These are phyloP conservation scores for Drosophila atripex DNA, from an alignment of 2,888 invertebrate genomes.

Conservation along the genomic window DNA sequence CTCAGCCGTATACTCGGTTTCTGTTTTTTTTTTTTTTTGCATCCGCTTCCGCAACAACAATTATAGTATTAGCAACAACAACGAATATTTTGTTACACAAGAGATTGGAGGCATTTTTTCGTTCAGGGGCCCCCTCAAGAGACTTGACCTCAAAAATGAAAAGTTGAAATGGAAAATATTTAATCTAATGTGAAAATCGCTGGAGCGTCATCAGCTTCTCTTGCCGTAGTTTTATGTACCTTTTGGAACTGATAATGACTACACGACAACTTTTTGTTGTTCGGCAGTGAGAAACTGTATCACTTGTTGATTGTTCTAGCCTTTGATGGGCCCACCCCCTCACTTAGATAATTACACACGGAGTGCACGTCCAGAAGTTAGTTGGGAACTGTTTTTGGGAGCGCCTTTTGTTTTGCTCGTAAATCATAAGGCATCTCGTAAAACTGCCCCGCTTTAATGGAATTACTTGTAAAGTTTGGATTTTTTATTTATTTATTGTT, in stretches of 20 bases:
- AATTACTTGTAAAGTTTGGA: constrained; percentile 16
- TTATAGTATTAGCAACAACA: constrained; percentile 74
- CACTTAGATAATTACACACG: constrained; percentile 40
- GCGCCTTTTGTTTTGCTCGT: constrained; percentile 2
- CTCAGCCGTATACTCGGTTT: constrained; percentile 12
- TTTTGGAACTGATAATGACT: constrained; percentile 44
- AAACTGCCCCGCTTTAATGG: constrained; percentile 20
- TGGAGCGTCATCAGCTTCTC: constrained; percentile 73
- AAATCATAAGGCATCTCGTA: constrained; percentile 26
- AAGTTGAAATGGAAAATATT: constrained; percentile 64
- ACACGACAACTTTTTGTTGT: constrained; percentile 38
- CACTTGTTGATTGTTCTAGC: constrained; percentile 31
- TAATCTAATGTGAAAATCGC: constrained; percentile 79
- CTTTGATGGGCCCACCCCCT: constrained; percentile 9
- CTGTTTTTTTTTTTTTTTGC: constrained; percentile 57
- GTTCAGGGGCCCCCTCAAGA: constrained; percentile 24
- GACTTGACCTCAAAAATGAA: constrained; percentile 74
- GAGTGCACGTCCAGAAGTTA: constrained; percentile 13
- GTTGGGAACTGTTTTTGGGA: constrained; percentile 25
- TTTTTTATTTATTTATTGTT: background rate
- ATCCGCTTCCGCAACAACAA: constrained; percentile 70
- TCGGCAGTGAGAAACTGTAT: constrained; percentile 39
- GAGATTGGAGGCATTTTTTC: constrained; percentile 25
- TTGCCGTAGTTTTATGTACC: constrained; percentile 46
- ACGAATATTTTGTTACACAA: constrained; percentile 50